Conservation (phyloP, 2,113 vertebrate species). For the Pelvicachromis taeniatus region DNA sequence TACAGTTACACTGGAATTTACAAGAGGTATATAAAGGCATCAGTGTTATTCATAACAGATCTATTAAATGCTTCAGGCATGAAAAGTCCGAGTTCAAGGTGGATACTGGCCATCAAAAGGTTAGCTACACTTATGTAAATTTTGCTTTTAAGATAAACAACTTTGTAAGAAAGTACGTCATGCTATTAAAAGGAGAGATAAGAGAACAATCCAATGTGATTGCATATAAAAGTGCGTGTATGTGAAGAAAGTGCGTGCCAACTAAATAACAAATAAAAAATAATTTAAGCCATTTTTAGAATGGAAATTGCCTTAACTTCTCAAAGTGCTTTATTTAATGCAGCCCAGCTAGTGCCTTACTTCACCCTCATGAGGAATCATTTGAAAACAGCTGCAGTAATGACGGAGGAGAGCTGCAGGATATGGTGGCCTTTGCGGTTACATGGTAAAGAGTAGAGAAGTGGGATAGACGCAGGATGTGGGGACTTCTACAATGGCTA, state of each 20-base stretch:
- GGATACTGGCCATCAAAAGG: not conserved
- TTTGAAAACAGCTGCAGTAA: conserved; percentile 31
- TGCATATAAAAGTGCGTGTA: not conserved
- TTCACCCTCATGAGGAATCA: conserved; percentile 14
- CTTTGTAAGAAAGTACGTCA: conserved; percentile 38
- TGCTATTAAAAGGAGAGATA: conserved; percentile 22
- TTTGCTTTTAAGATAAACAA: not conserved
- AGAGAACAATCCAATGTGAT: not conserved
- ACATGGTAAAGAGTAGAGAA: conserved; percentile 21
- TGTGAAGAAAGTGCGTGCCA: not conserved
- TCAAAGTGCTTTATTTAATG: conserved; percentile 40
- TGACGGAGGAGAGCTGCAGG: conserved; percentile 24
- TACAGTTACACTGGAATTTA: not conserved
- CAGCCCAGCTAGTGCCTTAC: not conserved
- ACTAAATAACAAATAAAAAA: conserved; percentile 16
- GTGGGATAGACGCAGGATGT: conserved; percentile 48
- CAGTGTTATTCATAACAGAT: conserved; percentile 20
- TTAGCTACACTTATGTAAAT: conserved; percentile 14
- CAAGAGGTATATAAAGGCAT: not conserved
- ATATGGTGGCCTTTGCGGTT: conserved; percentile 33
- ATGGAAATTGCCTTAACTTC: conserved; percentile 27
- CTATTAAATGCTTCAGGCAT: conserved; percentile 22
- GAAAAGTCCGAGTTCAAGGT: conserved; percentile 22
- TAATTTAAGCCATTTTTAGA: conserved; percentile 6
- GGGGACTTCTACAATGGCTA: conserved; percentile 27